Percentiles rank a stretch among this genome's conserved stretches.
phyloP scores from a whole-genome alignment of 2,888 invertebrate species.

The Platycheirus rosarum region DNA sequence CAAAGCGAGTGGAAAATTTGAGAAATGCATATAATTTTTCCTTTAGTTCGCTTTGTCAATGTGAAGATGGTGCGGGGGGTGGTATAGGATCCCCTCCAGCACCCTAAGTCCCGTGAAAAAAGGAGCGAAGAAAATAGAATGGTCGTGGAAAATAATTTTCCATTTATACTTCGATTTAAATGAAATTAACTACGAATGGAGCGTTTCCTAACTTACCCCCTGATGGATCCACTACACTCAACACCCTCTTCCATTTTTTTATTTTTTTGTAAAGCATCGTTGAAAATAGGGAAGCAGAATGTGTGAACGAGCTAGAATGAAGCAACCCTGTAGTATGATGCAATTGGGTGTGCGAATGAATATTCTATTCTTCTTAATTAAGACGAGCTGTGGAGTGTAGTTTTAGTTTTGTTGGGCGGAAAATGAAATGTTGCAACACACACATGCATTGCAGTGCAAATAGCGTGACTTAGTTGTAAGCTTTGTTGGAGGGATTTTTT shows the following conservation, averaged over 20 bases:
- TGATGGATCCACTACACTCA: not conserved
- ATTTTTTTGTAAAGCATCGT: not conserved
- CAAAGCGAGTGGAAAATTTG: constrained; percentile 19
- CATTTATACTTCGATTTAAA: constrained; percentile 69
- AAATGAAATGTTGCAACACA: constrained; percentile 3
- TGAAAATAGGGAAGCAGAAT: not conserved
- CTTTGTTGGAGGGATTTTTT: not conserved
- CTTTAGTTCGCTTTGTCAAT: not conserved
- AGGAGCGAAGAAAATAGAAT: not conserved
- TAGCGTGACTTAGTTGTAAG: not conserved
- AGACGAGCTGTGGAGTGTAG: constrained; percentile 25
- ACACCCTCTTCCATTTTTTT: not conserved
- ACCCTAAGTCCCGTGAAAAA: not conserved
- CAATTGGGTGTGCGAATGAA: constrained; percentile 48
- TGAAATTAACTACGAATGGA: constrained; percentile 65
- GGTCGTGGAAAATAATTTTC: constrained; percentile 36
- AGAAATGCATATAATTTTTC: constrained; percentile 6
- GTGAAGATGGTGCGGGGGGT: no score
- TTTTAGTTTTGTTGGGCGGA: not conserved
- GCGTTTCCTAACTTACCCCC: not conserved
- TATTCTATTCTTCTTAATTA: constrained; percentile 52
- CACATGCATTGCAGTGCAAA: not conserved
- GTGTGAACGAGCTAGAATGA: not conserved
- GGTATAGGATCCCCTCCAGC: not conserved
- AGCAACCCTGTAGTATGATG: constrained; percentile 33